A percentile compares a stretch with the other conserved stretches of the same genome.
Conservation (phyloP, 2,797 vertebrate species). For the Crax fasciolata region DNA sequence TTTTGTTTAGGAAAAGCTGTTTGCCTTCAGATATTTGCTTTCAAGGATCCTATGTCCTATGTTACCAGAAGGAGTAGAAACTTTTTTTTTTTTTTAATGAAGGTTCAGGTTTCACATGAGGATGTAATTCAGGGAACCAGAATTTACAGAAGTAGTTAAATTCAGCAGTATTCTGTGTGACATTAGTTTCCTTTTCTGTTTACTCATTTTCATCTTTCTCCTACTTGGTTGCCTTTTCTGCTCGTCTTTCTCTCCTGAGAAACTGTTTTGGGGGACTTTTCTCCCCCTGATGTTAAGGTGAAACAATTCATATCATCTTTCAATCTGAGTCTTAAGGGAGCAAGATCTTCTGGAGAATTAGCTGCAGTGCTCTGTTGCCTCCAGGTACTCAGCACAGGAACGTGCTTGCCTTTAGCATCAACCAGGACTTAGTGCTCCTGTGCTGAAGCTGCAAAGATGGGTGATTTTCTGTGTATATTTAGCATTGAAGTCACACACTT, state of each 20-base stretch:
- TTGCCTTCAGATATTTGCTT: not conserved
- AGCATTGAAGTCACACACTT: not conserved
- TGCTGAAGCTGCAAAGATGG: not conserved
- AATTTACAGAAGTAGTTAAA: not conserved
- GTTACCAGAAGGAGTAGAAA: not conserved
- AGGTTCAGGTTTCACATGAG: not conserved
- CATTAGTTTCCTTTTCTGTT: not conserved
- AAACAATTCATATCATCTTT: not conserved
- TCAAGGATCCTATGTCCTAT: not conserved
- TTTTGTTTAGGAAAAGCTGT: not conserved
- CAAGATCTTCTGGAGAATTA: not conserved
- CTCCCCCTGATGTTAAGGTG: not conserved
- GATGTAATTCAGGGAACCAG: not conserved
- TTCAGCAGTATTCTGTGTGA: not conserved
- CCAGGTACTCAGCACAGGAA: rapidly evolving
- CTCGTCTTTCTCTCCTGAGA: not conserved
- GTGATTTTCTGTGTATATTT: not conserved
- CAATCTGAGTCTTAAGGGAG: not conserved
- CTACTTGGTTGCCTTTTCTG: not conserved
- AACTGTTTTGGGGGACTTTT: not conserved
- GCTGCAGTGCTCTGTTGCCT: not conserved
- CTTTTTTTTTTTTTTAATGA: not conserved
- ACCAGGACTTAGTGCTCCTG: not conserved
- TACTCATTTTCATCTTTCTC: not conserved
- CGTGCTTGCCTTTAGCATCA: not conserved